phyloP scores from a whole-genome alignment of 1,140 invertebrate genomes.

The Zaprionus vittiger region DNA sequence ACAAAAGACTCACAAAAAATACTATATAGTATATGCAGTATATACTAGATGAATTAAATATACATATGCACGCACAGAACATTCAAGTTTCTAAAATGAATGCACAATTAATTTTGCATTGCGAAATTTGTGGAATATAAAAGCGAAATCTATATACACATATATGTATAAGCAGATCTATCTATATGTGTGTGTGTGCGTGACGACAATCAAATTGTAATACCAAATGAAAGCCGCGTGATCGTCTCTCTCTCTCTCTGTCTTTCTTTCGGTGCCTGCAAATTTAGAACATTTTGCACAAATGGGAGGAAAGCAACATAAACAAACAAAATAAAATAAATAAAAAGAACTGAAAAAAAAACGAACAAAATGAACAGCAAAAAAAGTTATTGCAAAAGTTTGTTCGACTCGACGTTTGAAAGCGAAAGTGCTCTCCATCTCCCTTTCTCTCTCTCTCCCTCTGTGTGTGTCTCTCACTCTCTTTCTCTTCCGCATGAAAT shows the following conservation, averaged over 20 bases:
- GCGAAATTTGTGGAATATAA: conserved; percentile 26
- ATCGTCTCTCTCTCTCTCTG: conserved; percentile 19
- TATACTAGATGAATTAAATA: not conserved
- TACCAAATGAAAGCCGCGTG: conserved; percentile 49
- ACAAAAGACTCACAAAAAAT: not conserved
- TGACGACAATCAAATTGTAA: conserved; percentile 43
- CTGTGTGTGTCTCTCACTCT: not conserved
- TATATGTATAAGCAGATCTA: conserved; percentile 9
- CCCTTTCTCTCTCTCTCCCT: not conserved
- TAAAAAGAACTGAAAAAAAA: conserved; percentile 30
- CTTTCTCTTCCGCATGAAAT: conserved; percentile 14
- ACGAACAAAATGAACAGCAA: conserved; percentile 41
- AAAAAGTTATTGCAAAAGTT: conserved; percentile 59
- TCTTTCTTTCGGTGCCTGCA: not conserved
- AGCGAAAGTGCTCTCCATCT: conserved; percentile 61
- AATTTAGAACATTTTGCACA: conserved; percentile 34
- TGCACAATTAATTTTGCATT: conserved; percentile 41
- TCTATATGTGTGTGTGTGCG: not conserved
- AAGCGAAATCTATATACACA: conserved; percentile 1
- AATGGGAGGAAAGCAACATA: conserved; percentile 15
- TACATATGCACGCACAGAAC: not conserved
- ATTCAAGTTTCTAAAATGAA: conserved; percentile 13
- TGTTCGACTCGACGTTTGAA: conserved; percentile 39
- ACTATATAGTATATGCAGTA: not conserved
- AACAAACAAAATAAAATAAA: conserved; percentile 37